Conservation (phyloP, 2,113 vertebrate genomes). For the Brachypteracias leptosomus region DNA sequence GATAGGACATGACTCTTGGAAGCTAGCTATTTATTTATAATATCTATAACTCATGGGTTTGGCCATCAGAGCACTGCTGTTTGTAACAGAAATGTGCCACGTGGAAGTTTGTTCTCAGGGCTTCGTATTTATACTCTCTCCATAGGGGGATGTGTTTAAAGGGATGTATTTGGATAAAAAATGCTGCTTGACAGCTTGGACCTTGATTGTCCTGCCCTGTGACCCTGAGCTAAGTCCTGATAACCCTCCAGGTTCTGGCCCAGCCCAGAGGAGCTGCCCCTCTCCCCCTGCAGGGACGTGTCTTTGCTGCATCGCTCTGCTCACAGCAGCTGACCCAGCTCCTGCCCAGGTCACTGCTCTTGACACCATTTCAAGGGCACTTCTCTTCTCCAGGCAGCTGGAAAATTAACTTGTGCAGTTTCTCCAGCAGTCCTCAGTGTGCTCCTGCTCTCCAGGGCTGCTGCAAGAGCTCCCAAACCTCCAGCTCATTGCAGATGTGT, state of each 20-base stretch:
- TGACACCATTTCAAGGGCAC: background rate
- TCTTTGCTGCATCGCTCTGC: background rate
- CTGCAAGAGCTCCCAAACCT: background rate
- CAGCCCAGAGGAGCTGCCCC: background rate
- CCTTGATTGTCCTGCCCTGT: background rate
- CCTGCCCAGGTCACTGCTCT: background rate
- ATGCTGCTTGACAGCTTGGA: background rate
- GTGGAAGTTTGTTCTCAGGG: slow-evolving; percentile 65
- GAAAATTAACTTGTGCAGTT: background rate
- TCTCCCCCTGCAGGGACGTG: background rate
- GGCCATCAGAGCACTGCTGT: slow-evolving; percentile 34
- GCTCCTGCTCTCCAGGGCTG: background rate
- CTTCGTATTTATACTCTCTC: slow-evolving; percentile 19
- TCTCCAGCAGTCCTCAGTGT: background rate
- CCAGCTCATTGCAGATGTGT: background rate
- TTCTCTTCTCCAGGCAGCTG: background rate
- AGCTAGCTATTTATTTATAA: slow-evolving; percentile 35
- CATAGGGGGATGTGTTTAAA: background rate
- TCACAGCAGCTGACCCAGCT: background rate
- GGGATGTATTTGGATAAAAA: background rate
- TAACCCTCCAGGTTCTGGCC: background rate
- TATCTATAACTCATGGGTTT: background rate
- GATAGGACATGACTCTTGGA: background rate
- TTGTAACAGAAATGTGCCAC: background rate
- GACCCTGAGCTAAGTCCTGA: background rate